Conservation (phyloP, 2,113 vertebrate species). For the Isurus oxyrinchus region DNA sequence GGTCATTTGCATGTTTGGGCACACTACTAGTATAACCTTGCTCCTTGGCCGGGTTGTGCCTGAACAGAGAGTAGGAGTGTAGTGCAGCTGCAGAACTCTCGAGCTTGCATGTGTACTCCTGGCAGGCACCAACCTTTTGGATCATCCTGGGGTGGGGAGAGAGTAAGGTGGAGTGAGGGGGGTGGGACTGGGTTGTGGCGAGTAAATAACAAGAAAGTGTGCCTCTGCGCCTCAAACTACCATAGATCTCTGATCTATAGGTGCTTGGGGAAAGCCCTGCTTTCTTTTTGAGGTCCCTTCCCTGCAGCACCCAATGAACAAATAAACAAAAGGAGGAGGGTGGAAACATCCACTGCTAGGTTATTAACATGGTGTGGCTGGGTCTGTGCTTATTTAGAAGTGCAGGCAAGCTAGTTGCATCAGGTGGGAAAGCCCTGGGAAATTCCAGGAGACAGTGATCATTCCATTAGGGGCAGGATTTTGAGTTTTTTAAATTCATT, state of each 20-base stretch:
- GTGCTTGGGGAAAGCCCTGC: background rate
- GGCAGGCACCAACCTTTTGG: background rate
- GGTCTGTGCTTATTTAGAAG: background rate
- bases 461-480: background rate
- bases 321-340: background rate
- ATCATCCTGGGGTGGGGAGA: background rate
- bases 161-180: background rate
- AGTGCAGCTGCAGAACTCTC: background rate
- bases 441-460: background rate
- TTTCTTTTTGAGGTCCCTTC: background rate
- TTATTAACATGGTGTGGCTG: background rate
- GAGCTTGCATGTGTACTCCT: background rate
- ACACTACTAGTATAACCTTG: background rate
- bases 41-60: background rate
- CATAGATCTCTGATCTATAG: background rate
- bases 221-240: background rate
- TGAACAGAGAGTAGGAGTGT: background rate
- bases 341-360: background rate
- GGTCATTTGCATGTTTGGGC: background rate
- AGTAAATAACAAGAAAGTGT: background rate
- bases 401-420: background rate
- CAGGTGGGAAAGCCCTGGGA: background rate
- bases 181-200: too few species aligned
- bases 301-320: background rate
- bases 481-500: background rate